phyloP scores from a whole-genome alignment of 2,888 invertebrate genomes.

The Heliconius charithonia region DNA sequence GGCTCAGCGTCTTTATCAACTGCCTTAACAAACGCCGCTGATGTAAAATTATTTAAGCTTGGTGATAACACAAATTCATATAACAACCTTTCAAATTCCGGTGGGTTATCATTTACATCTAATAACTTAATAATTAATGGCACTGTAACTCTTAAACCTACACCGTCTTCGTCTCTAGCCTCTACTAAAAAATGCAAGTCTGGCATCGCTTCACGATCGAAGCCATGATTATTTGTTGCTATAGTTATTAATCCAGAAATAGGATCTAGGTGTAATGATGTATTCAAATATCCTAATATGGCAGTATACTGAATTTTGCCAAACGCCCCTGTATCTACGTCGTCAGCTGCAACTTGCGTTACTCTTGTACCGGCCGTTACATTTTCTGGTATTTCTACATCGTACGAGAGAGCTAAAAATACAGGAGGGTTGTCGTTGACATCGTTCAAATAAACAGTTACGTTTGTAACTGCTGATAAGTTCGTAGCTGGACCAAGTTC shows the following conservation, averaged over 20 bases:
- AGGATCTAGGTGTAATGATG: slow-evolving; percentile 90
- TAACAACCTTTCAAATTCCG: slow-evolving; percentile 89
- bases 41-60: slow-evolving; percentile 89
- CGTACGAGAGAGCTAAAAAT: slow-evolving; percentile 89
- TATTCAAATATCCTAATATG: slow-evolving; percentile 90
- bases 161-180: slow-evolving; percentile 94
- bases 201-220: slow-evolving; percentile 92
- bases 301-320: slow-evolving; percentile 91
- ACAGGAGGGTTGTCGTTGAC: slow-evolving; percentile 94
- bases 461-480: slow-evolving; percentile 88
- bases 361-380: slow-evolving; percentile 89
- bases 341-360: slow-evolving; percentile 90
- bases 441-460: slow-evolving; percentile 92
- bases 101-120: slow-evolving; percentile 93
- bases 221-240: slow-evolving; percentile 87
- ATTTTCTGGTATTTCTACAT: slow-evolving; percentile 91
- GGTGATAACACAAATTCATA: slow-evolving; percentile 92
- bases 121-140: slow-evolving; percentile 89
- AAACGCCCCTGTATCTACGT: slow-evolving; percentile 90
- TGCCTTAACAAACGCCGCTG: slow-evolving; percentile 91
- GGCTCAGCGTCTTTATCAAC: slow-evolving; percentile 91
- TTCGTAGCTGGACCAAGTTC: slow-evolving; percentile 91
- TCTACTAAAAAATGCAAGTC: slow-evolving; percentile 91
- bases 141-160: slow-evolving; percentile 89
- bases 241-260: slow-evolving; percentile 92